Percentiles rank a stretch among this genome's conserved stretches.
These are phyloP conservation scores for Myrmecobius fasciatus DNA, from an alignment of 2,113 vertebrate genomes.

Conservation along the genomic window DNA sequence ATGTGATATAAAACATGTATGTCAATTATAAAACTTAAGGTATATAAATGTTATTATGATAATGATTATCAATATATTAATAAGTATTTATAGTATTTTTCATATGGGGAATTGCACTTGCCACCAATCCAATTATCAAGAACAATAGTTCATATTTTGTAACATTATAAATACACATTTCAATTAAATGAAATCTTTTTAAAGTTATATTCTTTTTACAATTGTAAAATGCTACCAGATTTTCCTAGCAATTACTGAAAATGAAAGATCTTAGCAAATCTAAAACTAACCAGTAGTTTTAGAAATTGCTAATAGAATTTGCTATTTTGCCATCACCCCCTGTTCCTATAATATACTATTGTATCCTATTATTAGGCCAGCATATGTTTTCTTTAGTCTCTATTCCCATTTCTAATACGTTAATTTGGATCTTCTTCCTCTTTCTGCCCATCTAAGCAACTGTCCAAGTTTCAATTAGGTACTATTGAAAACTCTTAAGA, in stretches of 20 bases:
- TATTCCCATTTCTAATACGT: background rate
- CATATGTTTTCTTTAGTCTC: background rate
- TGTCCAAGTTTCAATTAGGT: background rate
- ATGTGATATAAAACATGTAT: background rate
- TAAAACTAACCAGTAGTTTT: background rate
- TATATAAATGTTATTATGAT: background rate
- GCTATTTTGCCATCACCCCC: accelerated
- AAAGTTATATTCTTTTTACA: background rate
- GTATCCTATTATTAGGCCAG: too few relatives aligned
- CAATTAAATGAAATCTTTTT: background rate
- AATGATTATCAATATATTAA: background rate
- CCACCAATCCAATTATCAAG: background rate
- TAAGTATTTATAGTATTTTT: background rate
- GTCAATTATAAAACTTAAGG: background rate
- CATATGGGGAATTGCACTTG: background rate
- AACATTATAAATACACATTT: background rate
- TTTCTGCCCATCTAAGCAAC: background rate
- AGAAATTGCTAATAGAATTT: background rate
- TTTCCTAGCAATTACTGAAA: background rate
- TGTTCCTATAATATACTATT: background rate
- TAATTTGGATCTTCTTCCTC: background rate
- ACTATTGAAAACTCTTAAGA: background rate
- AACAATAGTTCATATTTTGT: background rate
- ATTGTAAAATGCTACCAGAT: background rate
- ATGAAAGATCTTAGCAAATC: background rate